phyloP scores from a whole-genome alignment of 2,888 invertebrate genomes.

The Scaptodrosophila latifasciaeformis region DNA sequence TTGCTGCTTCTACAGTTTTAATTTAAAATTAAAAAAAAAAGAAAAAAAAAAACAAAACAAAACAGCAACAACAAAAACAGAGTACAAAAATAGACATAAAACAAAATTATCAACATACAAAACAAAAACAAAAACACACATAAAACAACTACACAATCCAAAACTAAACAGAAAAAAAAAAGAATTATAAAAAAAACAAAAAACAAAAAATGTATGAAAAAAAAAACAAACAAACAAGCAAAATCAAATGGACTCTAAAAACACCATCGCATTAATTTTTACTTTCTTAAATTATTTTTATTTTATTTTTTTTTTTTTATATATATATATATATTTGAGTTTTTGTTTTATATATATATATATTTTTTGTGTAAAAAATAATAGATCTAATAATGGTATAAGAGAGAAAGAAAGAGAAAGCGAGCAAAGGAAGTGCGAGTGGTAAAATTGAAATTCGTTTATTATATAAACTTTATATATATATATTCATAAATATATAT shows the following conservation, averaged over 20 bases:
- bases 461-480: conserved; percentile 36
- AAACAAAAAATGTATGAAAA: conserved; percentile 8
- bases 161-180: conserved; percentile 13
- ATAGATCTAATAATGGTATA: conserved; percentile 18
- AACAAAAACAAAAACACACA: conserved; percentile 15
- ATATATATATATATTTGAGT: background rate
- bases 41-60: conserved; percentile 49
- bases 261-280: conserved; percentile 65
- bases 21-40: conserved; percentile 23
- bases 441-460: conserved; percentile 34
- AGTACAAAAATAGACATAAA: conserved; percentile 31
- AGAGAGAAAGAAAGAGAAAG: conserved; percentile 11
- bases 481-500: conserved; percentile 19
- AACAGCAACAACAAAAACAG: conserved; percentile 43
- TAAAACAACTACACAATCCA: conserved; percentile 12
- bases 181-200: conserved; percentile 10
- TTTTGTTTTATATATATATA: conserved; percentile 8
- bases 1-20: background rate
- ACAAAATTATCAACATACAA: conserved; percentile 9
- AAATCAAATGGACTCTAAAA: conserved; percentile 53
- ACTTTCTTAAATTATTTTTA: conserved; percentile 63
- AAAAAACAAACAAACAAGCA: background rate
- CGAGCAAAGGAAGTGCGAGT: conserved; percentile 11
- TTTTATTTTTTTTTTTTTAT: conserved; percentile 36
- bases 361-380: conserved; percentile 21